Percentiles rank a stretch among this genome's conserved stretches.
Evolutionary conservation across 2,888 invertebrate species (phyloP).

Genomic region (Fragum whitleyi): DNA sequence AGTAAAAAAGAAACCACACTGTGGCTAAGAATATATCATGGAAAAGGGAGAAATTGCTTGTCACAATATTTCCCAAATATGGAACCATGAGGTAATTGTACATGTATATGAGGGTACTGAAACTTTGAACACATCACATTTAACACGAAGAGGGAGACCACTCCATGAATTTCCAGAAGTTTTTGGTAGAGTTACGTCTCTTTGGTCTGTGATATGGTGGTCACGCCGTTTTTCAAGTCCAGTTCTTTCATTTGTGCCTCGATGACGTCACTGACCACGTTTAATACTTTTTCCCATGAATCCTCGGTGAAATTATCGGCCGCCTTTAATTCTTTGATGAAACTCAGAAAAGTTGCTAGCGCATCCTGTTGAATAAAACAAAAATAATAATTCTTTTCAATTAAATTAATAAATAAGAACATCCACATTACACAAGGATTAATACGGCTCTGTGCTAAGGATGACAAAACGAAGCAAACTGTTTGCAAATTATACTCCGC

Average conservation of each 20-base stretch:
- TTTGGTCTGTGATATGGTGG: not conserved
- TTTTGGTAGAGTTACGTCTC: not conserved
- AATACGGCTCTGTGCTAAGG: too few relatives aligned
- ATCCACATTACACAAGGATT: too few relatives aligned
- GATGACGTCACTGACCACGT: slow-evolving; percentile 3
- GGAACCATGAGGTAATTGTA: too few relatives aligned
- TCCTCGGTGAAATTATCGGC: slow-evolving; percentile 16
- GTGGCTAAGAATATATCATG: too few relatives aligned
- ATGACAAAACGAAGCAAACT: too few relatives aligned
- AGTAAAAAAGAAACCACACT: too few relatives aligned
- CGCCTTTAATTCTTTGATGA: slow-evolving; percentile 7
- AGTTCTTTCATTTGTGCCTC: slow-evolving; percentile 25
- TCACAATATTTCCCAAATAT: too few relatives aligned
- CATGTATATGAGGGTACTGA: too few relatives aligned
- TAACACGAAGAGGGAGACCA: not conserved
- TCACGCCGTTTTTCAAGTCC: not conserved
- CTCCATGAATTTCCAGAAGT: not conserved
- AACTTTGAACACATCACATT: not conserved
- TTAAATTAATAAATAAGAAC: too few relatives aligned
- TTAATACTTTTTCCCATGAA: slow-evolving; percentile 28
- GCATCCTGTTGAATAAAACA: not conserved
- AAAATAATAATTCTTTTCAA: too few relatives aligned
- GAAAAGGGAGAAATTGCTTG: too few relatives aligned
- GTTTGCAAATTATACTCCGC: too few relatives aligned
- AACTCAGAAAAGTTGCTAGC: not conserved